phyloP scores from a whole-genome alignment of 2,113 vertebrate species.

The Sylvia atricapilla region DNA sequence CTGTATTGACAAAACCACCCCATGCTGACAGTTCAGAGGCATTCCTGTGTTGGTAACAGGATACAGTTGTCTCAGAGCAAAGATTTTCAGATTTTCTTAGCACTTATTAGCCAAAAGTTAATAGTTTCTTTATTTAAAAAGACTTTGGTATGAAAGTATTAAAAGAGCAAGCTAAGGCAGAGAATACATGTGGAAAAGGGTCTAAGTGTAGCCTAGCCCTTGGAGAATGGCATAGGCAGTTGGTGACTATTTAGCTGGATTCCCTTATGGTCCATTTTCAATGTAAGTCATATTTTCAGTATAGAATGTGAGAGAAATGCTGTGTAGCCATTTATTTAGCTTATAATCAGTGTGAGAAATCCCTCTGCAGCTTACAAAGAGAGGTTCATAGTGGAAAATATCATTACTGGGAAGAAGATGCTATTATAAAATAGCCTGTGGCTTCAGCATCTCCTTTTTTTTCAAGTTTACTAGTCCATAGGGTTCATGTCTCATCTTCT shows the following conservation, averaged over 20 bases:
- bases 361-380: not conserved
- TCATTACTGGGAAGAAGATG: not conserved
- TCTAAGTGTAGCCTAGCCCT: not conserved
- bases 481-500: not conserved
- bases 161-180: slow-evolving; percentile 6
- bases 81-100: slow-evolving; percentile 45
- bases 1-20: not conserved
- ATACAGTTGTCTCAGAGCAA: not conserved
- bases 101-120: not conserved
- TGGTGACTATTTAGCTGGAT: not conserved
- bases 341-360: not conserved
- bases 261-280: not conserved
- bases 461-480: not conserved
- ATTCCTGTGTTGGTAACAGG: slow-evolving; percentile 3
- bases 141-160: not conserved
- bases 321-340: not conserved
- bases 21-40: not conserved
- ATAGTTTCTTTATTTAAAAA: slow-evolving; percentile 26
- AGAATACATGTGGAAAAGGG: not conserved
- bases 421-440: not conserved
- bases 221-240: not conserved
- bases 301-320: not conserved
- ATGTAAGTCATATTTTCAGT: not conserved
- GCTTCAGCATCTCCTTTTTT: not conserved
- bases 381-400: not conserved